Evolutionary conservation across 2,888 invertebrate species (phyloP), one percentile per base, ranked within the genome.

Genomic region (Embidobia sp.): DNA sequence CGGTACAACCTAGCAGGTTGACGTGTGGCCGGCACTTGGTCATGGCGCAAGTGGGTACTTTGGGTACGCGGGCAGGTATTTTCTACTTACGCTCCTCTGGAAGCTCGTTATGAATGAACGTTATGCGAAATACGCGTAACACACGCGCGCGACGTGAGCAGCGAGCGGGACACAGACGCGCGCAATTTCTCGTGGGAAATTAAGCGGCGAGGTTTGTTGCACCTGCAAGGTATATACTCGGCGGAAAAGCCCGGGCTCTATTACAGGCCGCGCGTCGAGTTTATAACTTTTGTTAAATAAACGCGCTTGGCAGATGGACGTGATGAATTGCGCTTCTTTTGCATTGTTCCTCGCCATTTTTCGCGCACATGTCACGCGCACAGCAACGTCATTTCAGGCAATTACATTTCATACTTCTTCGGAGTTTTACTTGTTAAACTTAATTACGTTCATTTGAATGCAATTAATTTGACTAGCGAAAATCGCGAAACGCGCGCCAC

Each of bases 171-270:
- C 70, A 57, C 61, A 77, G 75, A 73, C 81, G 79, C 80, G 77
- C 77, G 83, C 82, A 82, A 86, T 84, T 86, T 86, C 84, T 86
- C 86, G 83, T 82, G 86, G 86, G 85, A 86, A 86, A 85, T 85
- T 84, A 83, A 84, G 82, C 81, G 82, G 74, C 53, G 77, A 63
- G 80, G 79, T 79, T 79, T 79, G 66, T 51, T 61, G 49, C 67
- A 72, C 70, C 70, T 66, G 63, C 33, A 59, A 66, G 46, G 63
- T 57, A 18, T 48, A 42, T 48, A 42, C 55, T 35, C 40, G 49
- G 35, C 59, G 67, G 79, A 79, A 81, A 82, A 75, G 75, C 67
- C 69, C 76, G 70, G 61, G 18, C 67, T 78, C 63, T 33, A 67
- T 74, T 66, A 67, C 72, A 44, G 55, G 5, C n/a, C 46, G 46